Percentiles rank a stretch among this genome's conserved stretches.
phyloP scores from a whole-genome alignment of 2,113 vertebrate genomes.

The Siniperca chuatsi region DNA sequence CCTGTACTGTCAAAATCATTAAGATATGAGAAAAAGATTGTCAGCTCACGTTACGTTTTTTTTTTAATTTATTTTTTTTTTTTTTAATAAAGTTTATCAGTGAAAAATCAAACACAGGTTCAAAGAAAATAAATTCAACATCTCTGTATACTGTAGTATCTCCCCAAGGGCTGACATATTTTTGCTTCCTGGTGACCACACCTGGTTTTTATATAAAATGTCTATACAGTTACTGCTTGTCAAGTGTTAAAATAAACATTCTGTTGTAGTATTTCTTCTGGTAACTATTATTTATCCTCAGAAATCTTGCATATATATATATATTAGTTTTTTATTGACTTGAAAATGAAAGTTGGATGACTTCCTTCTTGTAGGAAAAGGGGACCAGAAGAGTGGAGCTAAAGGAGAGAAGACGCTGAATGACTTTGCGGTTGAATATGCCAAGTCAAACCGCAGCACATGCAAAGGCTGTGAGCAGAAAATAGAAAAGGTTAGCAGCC shows the following conservation, averaged over 20 bases:
- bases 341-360: not conserved
- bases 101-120: not conserved
- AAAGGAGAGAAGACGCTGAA: slow-evolving; percentile 90
- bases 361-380: slow-evolving; percentile 78
- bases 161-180: not conserved
- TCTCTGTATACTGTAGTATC: not conserved
- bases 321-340: not conserved
- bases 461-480: slow-evolving; percentile 96
- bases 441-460: slow-evolving; percentile 97
- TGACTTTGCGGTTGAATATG: slow-evolving; percentile 96
- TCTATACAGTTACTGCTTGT: not conserved
- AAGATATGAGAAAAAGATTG: not conserved
- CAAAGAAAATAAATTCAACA: not conserved
- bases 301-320: not conserved
- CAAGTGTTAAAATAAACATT: not conserved
- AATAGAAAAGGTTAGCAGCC: slow-evolving; percentile 92
- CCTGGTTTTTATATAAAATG: not conserved
- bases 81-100: not conserved
- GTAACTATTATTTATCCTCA: not conserved
- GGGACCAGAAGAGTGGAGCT: slow-evolving; percentile 83
- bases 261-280: not conserved
- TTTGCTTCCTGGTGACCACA: not conserved
- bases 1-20: no score
- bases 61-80: no score
- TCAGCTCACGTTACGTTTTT: not conserved